Evolutionary conservation across 2,113 vertebrate genomes (phyloP).

Genomic region (Maccullochella peelii): DNA sequence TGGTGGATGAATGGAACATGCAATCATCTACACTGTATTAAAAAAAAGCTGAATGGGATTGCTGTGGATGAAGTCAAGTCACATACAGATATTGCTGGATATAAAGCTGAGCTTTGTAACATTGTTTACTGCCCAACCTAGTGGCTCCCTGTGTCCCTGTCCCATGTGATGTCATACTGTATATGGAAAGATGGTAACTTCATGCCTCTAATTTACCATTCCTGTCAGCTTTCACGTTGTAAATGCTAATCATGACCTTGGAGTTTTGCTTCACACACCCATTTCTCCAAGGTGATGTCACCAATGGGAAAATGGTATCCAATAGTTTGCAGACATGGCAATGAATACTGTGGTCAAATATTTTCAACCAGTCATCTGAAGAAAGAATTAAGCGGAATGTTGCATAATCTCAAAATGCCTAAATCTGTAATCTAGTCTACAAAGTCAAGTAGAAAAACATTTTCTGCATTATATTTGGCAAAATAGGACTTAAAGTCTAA

Average conservation of each 20-base stretch:
- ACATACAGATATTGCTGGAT: not conserved
- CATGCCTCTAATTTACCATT: not conserved
- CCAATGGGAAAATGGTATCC: not conserved
- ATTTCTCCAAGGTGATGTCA: not conserved
- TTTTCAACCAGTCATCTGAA: not conserved
- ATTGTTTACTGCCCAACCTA: not conserved
- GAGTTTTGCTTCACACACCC: not conserved
- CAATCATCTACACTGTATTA: conserved; percentile 3
- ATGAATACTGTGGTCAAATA: not conserved
- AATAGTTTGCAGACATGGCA: not conserved
- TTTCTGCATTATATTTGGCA: too few species aligned
- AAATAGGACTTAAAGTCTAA: too few species aligned
- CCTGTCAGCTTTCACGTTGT: not conserved
- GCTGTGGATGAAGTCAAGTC: not conserved
- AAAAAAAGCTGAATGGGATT: not conserved
- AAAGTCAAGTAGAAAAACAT: too few species aligned
- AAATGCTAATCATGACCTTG: not conserved
- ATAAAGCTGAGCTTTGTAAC: conserved; percentile 10
- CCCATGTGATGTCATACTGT: not conserved
- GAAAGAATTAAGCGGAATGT: not conserved
- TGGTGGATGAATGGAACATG: not conserved
- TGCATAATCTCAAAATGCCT: too few species aligned
- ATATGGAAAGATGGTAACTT: not conserved
- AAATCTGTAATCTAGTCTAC: too few species aligned
- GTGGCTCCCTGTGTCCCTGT: not conserved